Conservation (phyloP, 2,888 invertebrate genomes). For the Euproctis similis region DNA sequence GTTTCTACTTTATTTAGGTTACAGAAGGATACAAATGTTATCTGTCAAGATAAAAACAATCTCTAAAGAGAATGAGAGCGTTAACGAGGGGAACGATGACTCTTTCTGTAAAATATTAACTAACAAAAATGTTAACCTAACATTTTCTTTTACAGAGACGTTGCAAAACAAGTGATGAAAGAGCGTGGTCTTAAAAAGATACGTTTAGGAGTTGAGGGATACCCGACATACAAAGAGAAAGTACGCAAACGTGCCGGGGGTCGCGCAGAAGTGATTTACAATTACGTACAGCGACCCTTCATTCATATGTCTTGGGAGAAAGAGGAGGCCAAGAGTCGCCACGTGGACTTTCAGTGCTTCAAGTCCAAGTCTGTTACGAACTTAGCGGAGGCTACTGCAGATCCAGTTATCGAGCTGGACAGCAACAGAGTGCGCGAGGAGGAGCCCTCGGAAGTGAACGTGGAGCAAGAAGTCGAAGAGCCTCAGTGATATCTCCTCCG, state of each 20-base stretch:
- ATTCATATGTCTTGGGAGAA: conserved; percentile 99
- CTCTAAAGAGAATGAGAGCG: too few relatives aligned
- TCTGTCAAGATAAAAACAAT: too few relatives aligned
- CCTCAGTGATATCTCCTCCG: conserved; percentile 23
- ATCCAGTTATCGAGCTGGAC: conserved; percentile 84
- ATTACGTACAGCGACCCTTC: conserved; percentile 99
- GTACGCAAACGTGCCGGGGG: conserved; percentile 96
- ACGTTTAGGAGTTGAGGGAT: conserved; percentile 98
- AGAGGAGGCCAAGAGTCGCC: conserved; percentile 98
- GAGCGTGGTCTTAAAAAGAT: conserved; percentile 99
- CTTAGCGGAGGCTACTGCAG: conserved; percentile 95
- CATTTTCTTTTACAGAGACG: too few relatives aligned
- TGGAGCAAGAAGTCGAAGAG: conserved; percentile 31
- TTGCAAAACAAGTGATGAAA: conserved; percentile 99
- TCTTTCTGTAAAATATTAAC: too few relatives aligned
- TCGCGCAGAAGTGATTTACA: conserved; percentile 97
- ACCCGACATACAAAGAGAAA: conserved; percentile 99
- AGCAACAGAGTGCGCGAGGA: conserved; percentile 52
- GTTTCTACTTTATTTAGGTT: background rate
- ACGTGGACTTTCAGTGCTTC: conserved; percentile 99
- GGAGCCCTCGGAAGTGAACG: conserved; percentile 33
- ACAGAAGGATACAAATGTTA: too few relatives aligned
- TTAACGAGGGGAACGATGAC: too few relatives aligned
- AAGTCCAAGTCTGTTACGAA: conserved; percentile 98
- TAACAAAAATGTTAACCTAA: too few relatives aligned